Percentiles rank a stretch among this genome's conserved stretches.
These are phyloP conservation scores for Chauna torquata DNA, from an alignment of 2,113 vertebrate species.

Conservation along the genomic window DNA sequence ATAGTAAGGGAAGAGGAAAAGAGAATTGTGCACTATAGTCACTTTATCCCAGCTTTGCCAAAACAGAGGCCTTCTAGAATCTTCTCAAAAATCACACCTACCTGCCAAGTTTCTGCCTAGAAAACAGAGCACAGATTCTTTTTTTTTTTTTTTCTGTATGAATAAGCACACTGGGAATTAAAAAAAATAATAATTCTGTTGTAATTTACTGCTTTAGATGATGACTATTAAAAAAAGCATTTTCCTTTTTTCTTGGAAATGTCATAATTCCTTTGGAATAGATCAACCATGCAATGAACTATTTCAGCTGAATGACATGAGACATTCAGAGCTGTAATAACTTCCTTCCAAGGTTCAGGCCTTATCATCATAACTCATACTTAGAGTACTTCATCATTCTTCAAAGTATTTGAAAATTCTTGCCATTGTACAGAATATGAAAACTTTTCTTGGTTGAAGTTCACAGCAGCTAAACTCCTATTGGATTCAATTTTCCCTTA, in stretches of 20 bases:
- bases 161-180: neutral
- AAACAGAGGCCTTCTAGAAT: neutral
- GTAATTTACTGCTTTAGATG: slow-evolving; percentile 6
- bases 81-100: neutral
- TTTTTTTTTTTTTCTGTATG: neutral
- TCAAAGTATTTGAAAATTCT: slow-evolving; percentile 33
- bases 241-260: slow-evolving; percentile 18
- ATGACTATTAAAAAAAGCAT: neutral
- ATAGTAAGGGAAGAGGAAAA: neutral
- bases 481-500: slow-evolving; percentile 50
- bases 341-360: neutral
- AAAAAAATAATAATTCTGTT: neutral
- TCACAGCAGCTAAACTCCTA: neutral
- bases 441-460: neutral
- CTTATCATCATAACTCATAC: neutral
- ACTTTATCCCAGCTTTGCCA: neutral
- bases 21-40: neutral
- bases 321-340: neutral
- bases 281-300: neutral
- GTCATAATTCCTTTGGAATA: slow-evolving; percentile 32
- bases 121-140: neutral
- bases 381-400: slow-evolving; percentile 8
- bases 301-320: slow-evolving; percentile 27
- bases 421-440: neutral
- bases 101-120: neutral